Evolutionary conservation across 1,140 invertebrate species (phyloP).

Genomic region (Amyelois transitella): DNA sequence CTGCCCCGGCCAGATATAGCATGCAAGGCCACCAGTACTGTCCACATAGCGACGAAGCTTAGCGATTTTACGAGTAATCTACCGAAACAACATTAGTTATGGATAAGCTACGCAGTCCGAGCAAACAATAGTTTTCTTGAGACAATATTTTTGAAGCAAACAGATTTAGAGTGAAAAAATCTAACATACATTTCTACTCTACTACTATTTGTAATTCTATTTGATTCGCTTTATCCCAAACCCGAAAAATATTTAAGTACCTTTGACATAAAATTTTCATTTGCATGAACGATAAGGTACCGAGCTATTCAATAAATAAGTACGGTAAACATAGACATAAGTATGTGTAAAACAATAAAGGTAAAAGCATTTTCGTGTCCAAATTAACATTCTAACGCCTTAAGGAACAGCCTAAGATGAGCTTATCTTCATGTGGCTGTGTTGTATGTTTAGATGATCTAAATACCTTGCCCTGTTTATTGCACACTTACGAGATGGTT

Average conservation of each 20-base stretch:
- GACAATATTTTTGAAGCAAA: too few relatives aligned
- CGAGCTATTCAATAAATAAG: too few relatives aligned
- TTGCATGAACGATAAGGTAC: background rate
- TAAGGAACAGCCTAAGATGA: background rate
- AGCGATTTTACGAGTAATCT: background rate
- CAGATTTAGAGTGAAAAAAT: too few relatives aligned
- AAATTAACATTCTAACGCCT: background rate
- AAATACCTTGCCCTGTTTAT: background rate
- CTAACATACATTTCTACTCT: too few relatives aligned
- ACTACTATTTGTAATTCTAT: too few relatives aligned
- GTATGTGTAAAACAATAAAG: background rate
- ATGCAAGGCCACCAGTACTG: slow-evolving; percentile 35
- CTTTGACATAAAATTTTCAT: background rate
- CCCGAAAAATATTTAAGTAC: background rate
- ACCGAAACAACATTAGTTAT: background rate
- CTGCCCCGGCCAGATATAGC: slow-evolving; percentile 34
- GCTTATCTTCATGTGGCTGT: background rate
- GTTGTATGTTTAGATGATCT: background rate
- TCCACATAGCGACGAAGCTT: slow-evolving; percentile 1
- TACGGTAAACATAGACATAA: background rate
- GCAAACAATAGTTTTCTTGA: background rate
- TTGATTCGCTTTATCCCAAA: too few relatives aligned
- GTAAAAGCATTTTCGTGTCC: background rate
- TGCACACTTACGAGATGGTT: background rate
- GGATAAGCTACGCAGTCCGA: background rate